Evolutionary conservation across 1,140 invertebrate genomes (phyloP).

Genomic region (Drosophila trapezifrons): DNA sequence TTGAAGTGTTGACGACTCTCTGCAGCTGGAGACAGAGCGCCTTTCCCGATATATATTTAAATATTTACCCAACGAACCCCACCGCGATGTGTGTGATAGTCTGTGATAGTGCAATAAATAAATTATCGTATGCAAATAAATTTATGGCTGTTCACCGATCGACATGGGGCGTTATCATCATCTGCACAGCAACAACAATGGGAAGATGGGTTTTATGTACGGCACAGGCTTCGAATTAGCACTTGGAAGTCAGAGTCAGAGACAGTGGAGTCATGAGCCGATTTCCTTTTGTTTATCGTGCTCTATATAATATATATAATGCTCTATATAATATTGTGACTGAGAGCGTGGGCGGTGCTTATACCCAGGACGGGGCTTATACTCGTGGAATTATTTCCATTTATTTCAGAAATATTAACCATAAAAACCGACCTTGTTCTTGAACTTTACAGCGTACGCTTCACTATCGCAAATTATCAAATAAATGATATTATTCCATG

Average conservation of each 20-base stretch:
- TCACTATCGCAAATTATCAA: conserved; percentile 25
- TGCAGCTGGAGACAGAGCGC: conserved; percentile 1
- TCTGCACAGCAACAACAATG: conserved; percentile 47
- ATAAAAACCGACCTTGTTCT: conserved; percentile 32
- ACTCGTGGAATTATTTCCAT: no score
- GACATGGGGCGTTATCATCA: conserved; percentile 48
- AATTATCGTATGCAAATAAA: conserved; percentile 82
- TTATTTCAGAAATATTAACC: no score
- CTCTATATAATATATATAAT: not conserved
- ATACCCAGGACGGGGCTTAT: not conserved
- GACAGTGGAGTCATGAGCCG: conserved; percentile 7
- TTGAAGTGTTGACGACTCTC: conserved; percentile 41
- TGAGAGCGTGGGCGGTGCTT: not conserved
- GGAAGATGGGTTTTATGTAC: conserved; percentile 56
- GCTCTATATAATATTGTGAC: conserved; percentile 17
- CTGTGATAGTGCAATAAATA: conserved; percentile 66
- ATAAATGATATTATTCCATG: conserved; percentile 33
- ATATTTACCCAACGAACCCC: conserved; percentile 46
- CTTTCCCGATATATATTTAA: conserved; percentile 26
- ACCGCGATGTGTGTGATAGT: conserved; percentile 13
- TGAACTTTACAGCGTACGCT: conserved; percentile 43
- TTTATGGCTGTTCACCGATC: conserved; percentile 57
- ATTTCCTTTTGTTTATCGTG: conserved; percentile 37
- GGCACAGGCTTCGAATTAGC: conserved; percentile 70
- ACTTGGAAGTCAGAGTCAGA: conserved; percentile 17